Base-by-base conservation (phyloP, 2,888 invertebrate species). In the Caenorhabditis sp. region DNA sequence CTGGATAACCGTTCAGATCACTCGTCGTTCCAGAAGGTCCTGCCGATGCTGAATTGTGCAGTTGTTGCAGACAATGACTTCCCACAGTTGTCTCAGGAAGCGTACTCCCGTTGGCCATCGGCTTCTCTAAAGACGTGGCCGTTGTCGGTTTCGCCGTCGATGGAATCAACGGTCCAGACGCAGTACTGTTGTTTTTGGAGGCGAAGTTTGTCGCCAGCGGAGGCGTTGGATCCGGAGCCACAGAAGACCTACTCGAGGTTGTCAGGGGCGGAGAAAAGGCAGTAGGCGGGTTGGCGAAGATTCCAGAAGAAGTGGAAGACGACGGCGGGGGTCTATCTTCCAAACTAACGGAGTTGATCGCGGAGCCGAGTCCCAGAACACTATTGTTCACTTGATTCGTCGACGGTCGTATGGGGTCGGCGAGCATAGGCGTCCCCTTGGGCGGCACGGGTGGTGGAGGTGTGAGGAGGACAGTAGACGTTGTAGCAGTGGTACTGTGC, bases 241-340 rank as follows among this genome's bases (percentile, higher is more conserved):
- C 85, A 0, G 85, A 85, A 2, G 87, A 87, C 24, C 84, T 69
- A 41, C 82, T 85, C 12, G 88, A 85, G 16, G 85, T 75, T 24
- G 84, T 86, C 51, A 88, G 59, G 0, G 88, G 85, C 6, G 87
- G 85, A 31, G 87, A 87, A 73, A 85, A 86, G 8, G 77, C 72
- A 24, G 84, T 82, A 12, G 72, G 74, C 7, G 75, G 66, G 10
- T 64, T 51, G 0, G 35, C 61, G 49, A 70, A 79, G 16, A 69
- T 51, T 24, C 66, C 58, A 14, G 70, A 22, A 26, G 54, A 26
- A n/a, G 47, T 24, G 31, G 47, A 14, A 19, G 70, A 68, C 28
- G 66, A 49, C 26, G 64, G 68, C 26, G 77, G 31, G 44, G 82
- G 75, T 66, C 82, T 28, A 56, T 80, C 76, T 69, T 70, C 64